Conservation (phyloP, 2,113 vertebrate genomes). For the Brachyhypopomus gauderio region DNA sequence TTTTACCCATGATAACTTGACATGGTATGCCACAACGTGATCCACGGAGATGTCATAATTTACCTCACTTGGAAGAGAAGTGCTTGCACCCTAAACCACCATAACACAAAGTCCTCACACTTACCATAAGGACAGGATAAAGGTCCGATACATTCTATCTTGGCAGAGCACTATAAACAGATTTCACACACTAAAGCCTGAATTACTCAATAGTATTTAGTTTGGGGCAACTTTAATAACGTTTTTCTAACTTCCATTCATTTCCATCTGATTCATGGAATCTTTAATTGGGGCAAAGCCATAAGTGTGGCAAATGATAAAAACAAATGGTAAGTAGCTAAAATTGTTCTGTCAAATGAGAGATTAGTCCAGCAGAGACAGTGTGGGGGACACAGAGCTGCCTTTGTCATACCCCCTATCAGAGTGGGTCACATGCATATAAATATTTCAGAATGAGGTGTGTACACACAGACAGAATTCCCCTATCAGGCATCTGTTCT, state of each 20-base stretch:
- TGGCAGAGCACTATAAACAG: background rate
- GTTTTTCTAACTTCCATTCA: background rate
- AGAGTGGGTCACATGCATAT: constrained; percentile 88
- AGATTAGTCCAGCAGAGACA: constrained; percentile 64
- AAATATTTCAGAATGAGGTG: constrained; percentile 99
- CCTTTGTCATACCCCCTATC: constrained; percentile 81
- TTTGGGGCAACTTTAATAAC: background rate
- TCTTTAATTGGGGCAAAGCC: constrained; percentile 12
- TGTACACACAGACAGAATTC: constrained; percentile 82
- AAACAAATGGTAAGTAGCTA: constrained; percentile 60
- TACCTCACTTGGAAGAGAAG: constrained; percentile 16
- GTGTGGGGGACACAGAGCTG: constrained; percentile 80
- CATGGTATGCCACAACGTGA: constrained; percentile 32
- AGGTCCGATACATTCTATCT: constrained; percentile 6
- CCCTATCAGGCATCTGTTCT: constrained; percentile 89
- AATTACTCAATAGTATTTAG: background rate
- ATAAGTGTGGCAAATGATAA: constrained; percentile 41
- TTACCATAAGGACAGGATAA: constrained; percentile 29
- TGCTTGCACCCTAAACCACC: constrained; percentile 1
- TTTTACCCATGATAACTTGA: constrained; percentile 44
- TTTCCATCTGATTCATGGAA: constrained; percentile 30
- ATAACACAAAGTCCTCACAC: constrained; percentile 30
- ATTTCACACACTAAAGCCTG: background rate
- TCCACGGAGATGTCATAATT: constrained; percentile 31
- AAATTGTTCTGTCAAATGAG: constrained; percentile 54